Evolutionary conservation across 2,888 invertebrate genomes (phyloP).

Genomic region (Lottia gigantea): DNA sequence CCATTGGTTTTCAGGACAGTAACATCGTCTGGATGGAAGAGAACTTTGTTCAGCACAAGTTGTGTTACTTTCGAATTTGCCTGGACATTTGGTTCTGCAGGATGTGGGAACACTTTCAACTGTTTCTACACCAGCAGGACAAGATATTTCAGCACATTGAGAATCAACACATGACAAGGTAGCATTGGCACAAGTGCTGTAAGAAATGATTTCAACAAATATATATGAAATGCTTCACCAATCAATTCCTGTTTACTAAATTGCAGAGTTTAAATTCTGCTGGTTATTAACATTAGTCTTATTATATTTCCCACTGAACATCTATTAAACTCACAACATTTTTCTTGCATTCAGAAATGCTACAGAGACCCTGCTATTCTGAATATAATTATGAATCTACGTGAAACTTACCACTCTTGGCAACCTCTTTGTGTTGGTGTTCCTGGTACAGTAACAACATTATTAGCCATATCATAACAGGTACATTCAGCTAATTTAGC

Average conservation of each 20-base stretch:
- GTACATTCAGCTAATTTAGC: conserved; percentile 25
- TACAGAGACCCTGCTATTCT: no score
- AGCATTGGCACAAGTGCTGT: background rate
- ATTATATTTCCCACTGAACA: no score
- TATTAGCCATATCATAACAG: conserved; percentile 26
- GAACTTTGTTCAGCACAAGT: background rate
- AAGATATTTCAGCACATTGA: background rate
- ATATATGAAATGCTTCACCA: no score
- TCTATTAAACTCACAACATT: no score
- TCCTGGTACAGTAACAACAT: conserved; percentile 21
- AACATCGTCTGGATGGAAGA: background rate
- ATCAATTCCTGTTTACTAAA: no score
- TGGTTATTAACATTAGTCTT: no score
- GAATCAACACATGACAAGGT: conserved; percentile 7
- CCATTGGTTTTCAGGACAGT: background rate
- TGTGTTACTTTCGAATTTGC: background rate
- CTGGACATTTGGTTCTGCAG: background rate
- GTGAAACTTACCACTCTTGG: conserved; percentile 29
- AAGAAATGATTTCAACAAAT: no score
- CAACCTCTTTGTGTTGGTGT: conserved; percentile 22
- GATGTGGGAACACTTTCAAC: background rate
- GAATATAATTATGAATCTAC: no score
- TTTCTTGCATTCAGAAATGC: no score
- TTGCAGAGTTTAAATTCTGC: no score
- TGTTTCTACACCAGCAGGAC: background rate